Evolutionary conservation across 2,797 vertebrate species (phyloP).

Genomic region (Girardinus metallicus): DNA sequence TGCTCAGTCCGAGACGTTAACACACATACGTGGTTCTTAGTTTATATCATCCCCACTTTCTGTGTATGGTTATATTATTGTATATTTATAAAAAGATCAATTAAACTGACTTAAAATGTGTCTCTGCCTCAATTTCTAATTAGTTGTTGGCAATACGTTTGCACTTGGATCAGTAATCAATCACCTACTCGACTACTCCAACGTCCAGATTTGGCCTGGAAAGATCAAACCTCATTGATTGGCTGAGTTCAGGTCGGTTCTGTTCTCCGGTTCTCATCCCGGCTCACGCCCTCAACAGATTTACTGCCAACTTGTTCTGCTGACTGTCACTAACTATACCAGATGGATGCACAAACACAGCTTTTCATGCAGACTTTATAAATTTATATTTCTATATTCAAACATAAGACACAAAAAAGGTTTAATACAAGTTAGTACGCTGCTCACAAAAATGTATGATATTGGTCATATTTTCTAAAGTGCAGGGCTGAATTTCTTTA

Average conservation of each 20-base stretch:
- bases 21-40: too few relatives aligned
- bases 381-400: too few relatives aligned
- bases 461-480: background rate
- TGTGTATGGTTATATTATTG: too few relatives aligned
- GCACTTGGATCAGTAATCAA: background rate
- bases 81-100: too few relatives aligned
- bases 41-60: too few relatives aligned
- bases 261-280: background rate
- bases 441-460: too few relatives aligned
- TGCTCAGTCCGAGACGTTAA: too few relatives aligned
- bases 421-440: too few relatives aligned
- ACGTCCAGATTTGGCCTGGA: background rate
- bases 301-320: background rate
- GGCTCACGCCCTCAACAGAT: background rate
- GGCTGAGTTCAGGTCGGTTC: background rate
- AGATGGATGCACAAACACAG: background rate
- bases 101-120: background rate
- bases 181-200: background rate
- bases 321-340: background rate
- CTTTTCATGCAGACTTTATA: too few relatives aligned
- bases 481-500: background rate
- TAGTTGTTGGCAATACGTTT: background rate
- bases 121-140: background rate
- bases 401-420: too few relatives aligned
- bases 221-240: background rate